These are phyloP conservation scores for Geodia barretti DNA, from an alignment of 37 sponge, comb jelly and placozoan genomes.

Conservation along the genomic window DNA sequence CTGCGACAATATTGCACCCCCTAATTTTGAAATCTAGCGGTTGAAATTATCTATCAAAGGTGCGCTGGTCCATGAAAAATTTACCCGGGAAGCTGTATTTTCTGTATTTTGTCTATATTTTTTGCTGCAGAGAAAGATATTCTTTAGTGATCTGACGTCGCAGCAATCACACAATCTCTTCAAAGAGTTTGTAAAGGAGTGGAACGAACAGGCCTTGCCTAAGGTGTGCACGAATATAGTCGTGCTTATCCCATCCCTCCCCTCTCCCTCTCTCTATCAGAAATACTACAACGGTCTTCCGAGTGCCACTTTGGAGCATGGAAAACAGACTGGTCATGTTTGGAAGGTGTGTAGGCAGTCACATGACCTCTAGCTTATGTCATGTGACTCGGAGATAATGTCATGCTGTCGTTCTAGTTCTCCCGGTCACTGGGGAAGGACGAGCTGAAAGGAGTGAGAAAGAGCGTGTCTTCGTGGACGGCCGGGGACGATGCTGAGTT, in stretches of 20 bases:
- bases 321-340: slow-evolving; percentile 59
- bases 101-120: not conserved
- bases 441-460: slow-evolving; percentile 29
- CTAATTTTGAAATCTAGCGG: too few relatives aligned
- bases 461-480: slow-evolving; percentile 68
- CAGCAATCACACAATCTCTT: slow-evolving; percentile 74
- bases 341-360: slow-evolving; percentile 75
- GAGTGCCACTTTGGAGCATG: slow-evolving; percentile 37
- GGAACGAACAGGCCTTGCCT: slow-evolving; percentile 73
- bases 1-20: too few relatives aligned
- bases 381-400: slow-evolving; percentile 1
- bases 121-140: slow-evolving; percentile 30
- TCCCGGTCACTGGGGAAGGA: slow-evolving; percentile 10
- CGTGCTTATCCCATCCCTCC: too few relatives aligned
- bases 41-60: too few relatives aligned
- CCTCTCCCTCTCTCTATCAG: slow-evolving; percentile 24
- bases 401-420: slow-evolving; percentile 37
- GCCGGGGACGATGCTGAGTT: not conserved
- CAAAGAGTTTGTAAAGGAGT: slow-evolving; percentile 78
- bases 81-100: too few relatives aligned
- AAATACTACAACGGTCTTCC: slow-evolving; percentile 72
- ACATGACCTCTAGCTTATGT: not conserved
- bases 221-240: slow-evolving; percentile 27
- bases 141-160: slow-evolving; percentile 72
- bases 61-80: too few relatives aligned